phyloP scores from a whole-genome alignment of 2,797 vertebrate genomes.

The Sparidentex hasta region DNA sequence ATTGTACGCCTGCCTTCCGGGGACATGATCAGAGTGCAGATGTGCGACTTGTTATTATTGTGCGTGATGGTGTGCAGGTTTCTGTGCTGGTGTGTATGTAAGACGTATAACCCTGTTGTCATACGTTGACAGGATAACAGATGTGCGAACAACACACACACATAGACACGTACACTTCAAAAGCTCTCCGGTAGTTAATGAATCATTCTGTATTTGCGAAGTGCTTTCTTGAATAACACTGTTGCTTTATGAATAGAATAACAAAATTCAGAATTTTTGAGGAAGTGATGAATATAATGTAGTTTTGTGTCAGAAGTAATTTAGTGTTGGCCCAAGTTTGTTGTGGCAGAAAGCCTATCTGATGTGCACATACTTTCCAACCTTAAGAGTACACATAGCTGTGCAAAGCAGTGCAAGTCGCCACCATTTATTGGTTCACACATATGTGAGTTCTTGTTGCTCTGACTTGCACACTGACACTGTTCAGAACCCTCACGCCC shows the following conservation, averaged over 20 bases:
- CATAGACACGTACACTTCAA: conserved; percentile 32
- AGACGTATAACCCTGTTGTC: conserved; percentile 44
- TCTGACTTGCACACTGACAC: conserved; percentile 2
- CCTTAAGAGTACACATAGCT: neutral
- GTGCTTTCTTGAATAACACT: neutral
- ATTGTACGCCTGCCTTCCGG: conserved; percentile 54
- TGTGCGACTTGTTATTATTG: conserved; percentile 56
- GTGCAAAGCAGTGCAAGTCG: neutral
- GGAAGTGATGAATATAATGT: neutral
- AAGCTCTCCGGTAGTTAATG: conserved; percentile 31
- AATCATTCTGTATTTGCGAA: conserved; percentile 26
- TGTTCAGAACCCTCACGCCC: conserved; percentile 11
- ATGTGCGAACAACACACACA: conserved; percentile 38
- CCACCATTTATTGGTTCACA: neutral
- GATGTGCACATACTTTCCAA: neutral
- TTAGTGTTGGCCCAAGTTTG: neutral
- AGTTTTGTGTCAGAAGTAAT: neutral
- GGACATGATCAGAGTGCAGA: conserved; percentile 69
- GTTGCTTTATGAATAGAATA: conserved; percentile 4
- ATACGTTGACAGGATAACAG: conserved; percentile 52
- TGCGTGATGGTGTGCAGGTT: conserved; percentile 36
- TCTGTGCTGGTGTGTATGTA: conserved; percentile 27
- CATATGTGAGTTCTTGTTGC: conserved; percentile 3
- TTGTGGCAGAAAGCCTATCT: neutral
- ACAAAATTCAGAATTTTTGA: neutral